Evolutionary conservation across 2,797 vertebrate genomes (phyloP).

Genomic region (Mionectes olivaceus): DNA sequence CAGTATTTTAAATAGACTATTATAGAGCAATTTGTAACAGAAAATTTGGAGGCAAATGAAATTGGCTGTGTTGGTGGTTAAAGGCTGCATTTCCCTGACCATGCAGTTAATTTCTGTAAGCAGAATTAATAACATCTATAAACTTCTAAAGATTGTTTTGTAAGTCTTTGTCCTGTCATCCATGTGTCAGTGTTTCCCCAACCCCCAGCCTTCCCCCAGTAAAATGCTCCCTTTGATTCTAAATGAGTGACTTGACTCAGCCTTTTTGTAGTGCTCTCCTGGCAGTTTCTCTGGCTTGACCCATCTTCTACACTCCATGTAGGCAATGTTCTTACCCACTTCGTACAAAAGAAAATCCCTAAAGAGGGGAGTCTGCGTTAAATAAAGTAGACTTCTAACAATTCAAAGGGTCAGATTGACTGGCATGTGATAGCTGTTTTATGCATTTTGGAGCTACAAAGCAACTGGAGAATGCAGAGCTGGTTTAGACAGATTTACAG

Average conservation of each 20-base stretch:
- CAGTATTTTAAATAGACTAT: background rate
- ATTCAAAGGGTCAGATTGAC: background rate
- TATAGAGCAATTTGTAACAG: background rate
- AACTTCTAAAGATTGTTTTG: background rate
- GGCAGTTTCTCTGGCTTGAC: background rate
- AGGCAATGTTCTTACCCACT: background rate
- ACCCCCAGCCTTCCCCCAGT: background rate
- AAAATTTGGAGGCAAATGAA: background rate
- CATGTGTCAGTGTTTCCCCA: background rate
- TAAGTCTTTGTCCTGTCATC: fast-evolving
- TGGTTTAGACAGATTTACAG: background rate
- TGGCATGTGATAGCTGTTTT: background rate
- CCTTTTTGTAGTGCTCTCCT: background rate
- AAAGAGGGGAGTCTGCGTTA: background rate
- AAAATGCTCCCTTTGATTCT: constrained; percentile 9
- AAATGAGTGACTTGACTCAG: background rate
- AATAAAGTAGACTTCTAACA: background rate
- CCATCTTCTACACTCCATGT: background rate
- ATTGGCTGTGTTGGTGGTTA: background rate
- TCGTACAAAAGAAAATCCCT: background rate
- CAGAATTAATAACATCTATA: background rate
- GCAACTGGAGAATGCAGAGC: background rate
- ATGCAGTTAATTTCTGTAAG: background rate
- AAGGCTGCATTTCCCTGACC: background rate
- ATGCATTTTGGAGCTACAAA: background rate